Base-by-base conservation (phyloP, 2,113 vertebrate genomes). In the Clarias gariepinus region DNA sequence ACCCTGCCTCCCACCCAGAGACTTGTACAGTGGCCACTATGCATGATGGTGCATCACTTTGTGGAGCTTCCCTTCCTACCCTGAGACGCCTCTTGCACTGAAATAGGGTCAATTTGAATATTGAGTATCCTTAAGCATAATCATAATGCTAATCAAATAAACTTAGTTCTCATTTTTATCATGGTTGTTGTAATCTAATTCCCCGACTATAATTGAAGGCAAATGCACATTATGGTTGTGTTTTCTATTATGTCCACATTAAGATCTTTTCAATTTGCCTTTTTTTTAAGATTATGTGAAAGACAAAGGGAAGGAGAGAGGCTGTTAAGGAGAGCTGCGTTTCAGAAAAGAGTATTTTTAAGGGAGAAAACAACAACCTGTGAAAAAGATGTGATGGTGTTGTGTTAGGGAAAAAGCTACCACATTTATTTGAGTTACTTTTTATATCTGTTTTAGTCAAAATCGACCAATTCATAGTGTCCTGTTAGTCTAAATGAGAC, bases 291-390 rank as follows among this genome's bases (percentile, higher is more conserved):
- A 83, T 63, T 28, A 78, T 15, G 28, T 68, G 69, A 10, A 18
- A 11, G 6, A 41, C 16, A 73, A 4, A 74, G 36, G 12, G 68
- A 71, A 33, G 33, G 30, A 19, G 30, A 36, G 16, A 10, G 30
- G 63, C 63, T 13, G 63, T 64, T 64, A 36, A 33, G 2, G 30
- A 71, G 16, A 87, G 73, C 61, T 58, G 23, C 73, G 80, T 83
- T 73, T 30, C 28, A 76, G 83, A 86, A 33, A 23, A 60, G 69
- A 76, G 80, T 7, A 55, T 71, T 82, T 83, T 74, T 86, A 85
- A 85, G 83, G 66, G 33, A 53, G 63, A 83, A 82, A 83, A 66
- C 57, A 36, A 60, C 78, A 74, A 23, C 2, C 25, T 87, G 71
- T 82, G 77, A 87, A 85, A 82, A 60, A 53, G 77, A 73, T 63